Base-by-base conservation (phyloP, 2,888 invertebrate species). In the Panopea generosa region DNA sequence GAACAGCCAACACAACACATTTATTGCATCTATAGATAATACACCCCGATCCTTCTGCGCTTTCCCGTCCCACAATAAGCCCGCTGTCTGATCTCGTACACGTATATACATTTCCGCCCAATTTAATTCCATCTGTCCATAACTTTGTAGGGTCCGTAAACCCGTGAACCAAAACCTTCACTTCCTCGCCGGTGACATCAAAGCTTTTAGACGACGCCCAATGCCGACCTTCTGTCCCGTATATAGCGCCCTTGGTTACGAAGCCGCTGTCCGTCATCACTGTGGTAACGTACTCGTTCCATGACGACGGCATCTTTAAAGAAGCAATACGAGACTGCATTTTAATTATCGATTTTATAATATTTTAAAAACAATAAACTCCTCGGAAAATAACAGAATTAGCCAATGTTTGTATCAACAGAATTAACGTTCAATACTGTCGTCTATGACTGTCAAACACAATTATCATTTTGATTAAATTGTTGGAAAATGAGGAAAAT, bases 261-360 rank as follows among this genome's bases (percentile, higher is more conserved):
- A 77, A 80, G 9, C 86, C 86, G 56, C 86, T 87, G 50, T 85
- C 86, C 27, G 82, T 68, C 57, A 88, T 74, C 26, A 88, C 85
- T 29, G 77, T 84, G 24, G 84, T 79, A 53, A 88, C 75, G 71
- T 87, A 88, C 59, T 88, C 88, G 33, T 84, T 81, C 88, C 88
- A 88, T 9, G 85, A 82, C 22, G 83, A 82, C 52, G 85, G 83
- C 75, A 85, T 81, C 86, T 86, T 82, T 65, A 76, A 79, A 69
- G 77, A 77, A 75, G 69, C 75, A 81, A 81, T 69, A 66, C 81
- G 81, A 66, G 81, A 81, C 72, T 77, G 77, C 81, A 81, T 81
- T 33, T 33, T 33, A 11, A n/a, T n/a, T n/a, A n/a, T n/a, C n/a
- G n/a, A n/a, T n/a, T n/a, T n/a, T n/a, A n/a, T n/a, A n/a, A n/a